Conservation (phyloP, 2,888 invertebrate species). For the Charanyca ferruginea region DNA sequence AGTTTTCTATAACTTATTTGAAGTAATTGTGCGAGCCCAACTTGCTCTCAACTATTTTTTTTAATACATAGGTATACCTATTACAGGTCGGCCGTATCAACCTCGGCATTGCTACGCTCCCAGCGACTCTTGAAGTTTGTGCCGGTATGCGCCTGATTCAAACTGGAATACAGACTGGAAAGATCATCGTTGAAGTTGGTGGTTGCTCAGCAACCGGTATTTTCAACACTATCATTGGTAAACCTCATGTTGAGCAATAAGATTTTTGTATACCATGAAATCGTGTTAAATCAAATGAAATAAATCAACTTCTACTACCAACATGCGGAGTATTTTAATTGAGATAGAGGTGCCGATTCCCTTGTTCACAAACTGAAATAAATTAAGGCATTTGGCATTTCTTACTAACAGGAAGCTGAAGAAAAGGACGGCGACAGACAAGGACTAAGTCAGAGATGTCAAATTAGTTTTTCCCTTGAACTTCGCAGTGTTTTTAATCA, state of each 20-base stretch:
- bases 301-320: slow-evolving; percentile 20
- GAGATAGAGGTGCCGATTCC: too few species aligned
- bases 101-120: slow-evolving; percentile 77
- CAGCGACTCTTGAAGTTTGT: slow-evolving; percentile 82
- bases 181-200: slow-evolving; percentile 80
- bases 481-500: too few species aligned
- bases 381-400: too few species aligned
- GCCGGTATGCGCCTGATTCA: slow-evolving; percentile 78
- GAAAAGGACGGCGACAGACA: too few species aligned
- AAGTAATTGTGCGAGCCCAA: too few species aligned
- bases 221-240: slow-evolving; percentile 70
- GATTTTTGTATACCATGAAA: slow-evolving; percentile 11
- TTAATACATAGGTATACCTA: background rate
- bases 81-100: slow-evolving; percentile 82
- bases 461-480: too few species aligned
- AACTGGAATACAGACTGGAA: slow-evolving; percentile 78
- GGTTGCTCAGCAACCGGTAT: slow-evolving; percentile 79
- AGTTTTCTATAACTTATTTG: too few species aligned
- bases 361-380: too few species aligned
- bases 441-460: too few species aligned
- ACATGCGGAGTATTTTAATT: background rate
- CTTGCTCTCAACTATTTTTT: too few species aligned
- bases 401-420: too few species aligned
- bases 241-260: slow-evolving; percentile 37
- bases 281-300: slow-evolving; percentile 13